A percentile compares a stretch with the other conserved stretches of the same genome.
These are phyloP conservation scores for Caenorhabditis brenneri DNA, from an alignment of 1,140 invertebrate species.

Conservation along the genomic window DNA sequence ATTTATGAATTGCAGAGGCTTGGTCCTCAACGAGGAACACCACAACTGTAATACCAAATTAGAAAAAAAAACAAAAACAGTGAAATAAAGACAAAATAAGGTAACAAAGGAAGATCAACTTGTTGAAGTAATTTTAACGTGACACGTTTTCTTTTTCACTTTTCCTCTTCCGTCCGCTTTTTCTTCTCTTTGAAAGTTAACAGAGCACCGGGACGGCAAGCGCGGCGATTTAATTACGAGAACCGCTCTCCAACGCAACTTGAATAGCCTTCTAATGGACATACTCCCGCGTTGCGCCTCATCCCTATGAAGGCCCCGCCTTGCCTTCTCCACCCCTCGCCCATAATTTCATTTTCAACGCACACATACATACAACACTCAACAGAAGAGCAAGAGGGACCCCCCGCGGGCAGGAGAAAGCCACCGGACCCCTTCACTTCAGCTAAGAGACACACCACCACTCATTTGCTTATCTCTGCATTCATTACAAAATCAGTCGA, in stretches of 20 bases:
- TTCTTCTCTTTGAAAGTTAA: conserved; percentile 13
- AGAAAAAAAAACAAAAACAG: not conserved
- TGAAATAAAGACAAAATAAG: not conserved
- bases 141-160: conserved; percentile 5
- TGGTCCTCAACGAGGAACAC: too few species aligned
- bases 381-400: conserved; percentile 35
- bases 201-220: conserved; percentile 28
- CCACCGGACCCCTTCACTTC: conserved; percentile 38
- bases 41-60: too few species aligned
- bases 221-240: conserved; percentile 38
- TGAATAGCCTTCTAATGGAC: conserved; percentile 42
- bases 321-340: conserved; percentile 30
- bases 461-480: conserved; percentile 39
- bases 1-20: not conserved
- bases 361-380: conserved; percentile 30
- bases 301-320: conserved; percentile 20
- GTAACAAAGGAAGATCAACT: too few species aligned
- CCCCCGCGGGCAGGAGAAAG: conserved; percentile 7
- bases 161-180: not conserved
- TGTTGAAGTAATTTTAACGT: conserved; percentile 14
- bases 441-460: not conserved
- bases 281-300: conserved; percentile 29
- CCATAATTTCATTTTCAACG: conserved; percentile 40
- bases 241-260: conserved; percentile 42
- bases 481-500: conserved; percentile 34